phyloP scores from a whole-genome alignment of 2,888 invertebrate genomes.

The Rhagonycha fulva region DNA sequence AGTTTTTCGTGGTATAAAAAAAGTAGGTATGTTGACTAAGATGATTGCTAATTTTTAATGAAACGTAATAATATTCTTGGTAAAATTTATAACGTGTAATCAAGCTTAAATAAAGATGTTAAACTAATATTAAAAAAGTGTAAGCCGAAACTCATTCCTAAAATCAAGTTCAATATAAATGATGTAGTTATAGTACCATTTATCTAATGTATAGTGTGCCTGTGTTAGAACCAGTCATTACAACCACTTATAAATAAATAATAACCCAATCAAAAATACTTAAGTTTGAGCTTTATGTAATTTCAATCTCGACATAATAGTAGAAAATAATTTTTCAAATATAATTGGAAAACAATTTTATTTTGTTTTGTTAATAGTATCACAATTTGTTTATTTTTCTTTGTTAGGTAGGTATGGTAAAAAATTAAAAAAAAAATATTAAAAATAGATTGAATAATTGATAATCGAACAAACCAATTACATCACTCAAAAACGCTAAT shows the following conservation, averaged over 20 bases:
- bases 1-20: background rate
- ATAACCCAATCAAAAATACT: background rate
- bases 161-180: conserved; percentile 9
- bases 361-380: background rate
- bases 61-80: background rate
- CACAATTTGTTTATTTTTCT: background rate
- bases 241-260: background rate
- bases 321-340: background rate
- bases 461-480: background rate
- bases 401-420: background rate
- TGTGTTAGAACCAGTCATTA: conserved; percentile 21
- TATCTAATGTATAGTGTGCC: conserved; percentile 25
- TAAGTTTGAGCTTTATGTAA: background rate
- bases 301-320: background rate
- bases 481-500: conserved; percentile 17
- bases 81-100: background rate
- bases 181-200: conserved; percentile 19
- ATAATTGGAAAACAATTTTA: background rate
- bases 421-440: background rate
- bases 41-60: background rate
- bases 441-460: background rate
- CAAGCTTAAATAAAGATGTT: background rate
- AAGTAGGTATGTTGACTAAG: background rate
- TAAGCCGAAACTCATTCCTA: background rate
- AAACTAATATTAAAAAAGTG: background rate